A percentile compares a stretch with the other conserved stretches of the same genome.
Evolutionary conservation across 1,140 invertebrate species (phyloP).

Genomic region (Choristoneura fumiferana): DNA sequence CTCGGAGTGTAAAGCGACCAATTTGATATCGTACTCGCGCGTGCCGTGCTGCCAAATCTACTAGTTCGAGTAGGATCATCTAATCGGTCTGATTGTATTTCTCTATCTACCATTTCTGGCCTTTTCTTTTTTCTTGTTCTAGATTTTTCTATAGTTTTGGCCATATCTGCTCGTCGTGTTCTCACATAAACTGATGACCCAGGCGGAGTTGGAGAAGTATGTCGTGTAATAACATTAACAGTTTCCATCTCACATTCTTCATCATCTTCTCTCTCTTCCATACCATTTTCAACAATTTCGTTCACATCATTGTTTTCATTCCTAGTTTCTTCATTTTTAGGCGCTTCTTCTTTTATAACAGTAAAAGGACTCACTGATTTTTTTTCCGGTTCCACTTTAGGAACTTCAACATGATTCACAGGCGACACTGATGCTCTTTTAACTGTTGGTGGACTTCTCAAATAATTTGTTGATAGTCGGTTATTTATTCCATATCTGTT

Average conservation of each 20-base stretch:
- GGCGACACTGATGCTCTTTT: conserved; percentile 55
- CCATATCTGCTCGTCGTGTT: conserved; percentile 83
- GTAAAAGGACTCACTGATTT: conserved; percentile 33
- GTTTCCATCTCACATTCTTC: conserved; percentile 57
- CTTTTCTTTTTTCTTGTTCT: conserved; percentile 79
- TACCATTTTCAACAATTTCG: conserved; percentile 29
- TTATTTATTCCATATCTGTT: conserved; percentile 66
- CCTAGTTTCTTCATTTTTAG: conserved; percentile 27
- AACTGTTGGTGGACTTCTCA: conserved; percentile 55
- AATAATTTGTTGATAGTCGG: conserved; percentile 58
- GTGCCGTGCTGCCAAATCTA: conserved; percentile 79
- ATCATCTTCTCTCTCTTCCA: conserved; percentile 27
- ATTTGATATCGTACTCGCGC: conserved; percentile 77
- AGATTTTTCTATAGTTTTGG: conserved; percentile 84
- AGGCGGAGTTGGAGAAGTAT: conserved; percentile 87
- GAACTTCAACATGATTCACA: conserved; percentile 40
- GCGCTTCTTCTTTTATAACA: conserved; percentile 25
- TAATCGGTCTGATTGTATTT: conserved; percentile 83
- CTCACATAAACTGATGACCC: conserved; percentile 82
- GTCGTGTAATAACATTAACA: conserved; percentile 83
- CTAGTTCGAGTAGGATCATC: conserved; percentile 82
- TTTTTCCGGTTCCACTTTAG: conserved; percentile 45
- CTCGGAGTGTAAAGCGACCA: conserved; percentile 84
- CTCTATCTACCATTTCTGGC: conserved; percentile 81
- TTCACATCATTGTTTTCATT: conserved; percentile 27